Evolutionary conservation across 2,888 invertebrate genomes (phyloP).

Genomic region (Drosophila glabriapex): DNA sequence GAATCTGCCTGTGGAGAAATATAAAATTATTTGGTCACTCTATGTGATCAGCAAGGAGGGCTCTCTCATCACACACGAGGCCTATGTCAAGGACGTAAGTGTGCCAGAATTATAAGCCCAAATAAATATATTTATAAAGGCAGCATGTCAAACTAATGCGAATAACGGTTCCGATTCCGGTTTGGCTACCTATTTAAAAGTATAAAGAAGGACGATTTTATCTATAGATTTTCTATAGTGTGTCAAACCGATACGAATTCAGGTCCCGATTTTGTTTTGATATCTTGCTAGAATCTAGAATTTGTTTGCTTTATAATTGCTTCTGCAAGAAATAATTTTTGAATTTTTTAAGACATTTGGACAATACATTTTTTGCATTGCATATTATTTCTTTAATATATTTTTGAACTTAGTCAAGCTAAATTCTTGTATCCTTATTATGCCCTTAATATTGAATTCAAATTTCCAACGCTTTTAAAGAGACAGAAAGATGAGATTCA

Average conservation of each 20-base stretch:
- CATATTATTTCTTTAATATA: neutral
- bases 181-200: neutral
- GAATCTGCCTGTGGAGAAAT: slow-evolving; percentile 90
- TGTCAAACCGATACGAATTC: neutral
- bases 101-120: neutral
- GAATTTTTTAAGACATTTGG: neutral
- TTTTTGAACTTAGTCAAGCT: neutral
- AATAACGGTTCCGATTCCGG: neutral
- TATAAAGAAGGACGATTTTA: neutral
- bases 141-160: neutral
- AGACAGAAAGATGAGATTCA: neutral
- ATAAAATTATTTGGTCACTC: slow-evolving; percentile 91
- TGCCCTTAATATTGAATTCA: neutral
- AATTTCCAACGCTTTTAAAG: neutral
- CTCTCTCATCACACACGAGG: slow-evolving; percentile 81
- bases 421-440: neutral
- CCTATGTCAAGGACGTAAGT: slow-evolving; percentile 83
- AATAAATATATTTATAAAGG: neutral
- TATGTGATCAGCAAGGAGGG: slow-evolving; percentile 87
- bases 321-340: neutral
- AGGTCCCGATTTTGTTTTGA: neutral
- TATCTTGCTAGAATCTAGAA: neutral
- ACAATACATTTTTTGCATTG: neutral
- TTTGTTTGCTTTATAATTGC: neutral
- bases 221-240: neutral